Conservation (phyloP, 2,113 vertebrate species). For the Stigmatopora nigra region DNA sequence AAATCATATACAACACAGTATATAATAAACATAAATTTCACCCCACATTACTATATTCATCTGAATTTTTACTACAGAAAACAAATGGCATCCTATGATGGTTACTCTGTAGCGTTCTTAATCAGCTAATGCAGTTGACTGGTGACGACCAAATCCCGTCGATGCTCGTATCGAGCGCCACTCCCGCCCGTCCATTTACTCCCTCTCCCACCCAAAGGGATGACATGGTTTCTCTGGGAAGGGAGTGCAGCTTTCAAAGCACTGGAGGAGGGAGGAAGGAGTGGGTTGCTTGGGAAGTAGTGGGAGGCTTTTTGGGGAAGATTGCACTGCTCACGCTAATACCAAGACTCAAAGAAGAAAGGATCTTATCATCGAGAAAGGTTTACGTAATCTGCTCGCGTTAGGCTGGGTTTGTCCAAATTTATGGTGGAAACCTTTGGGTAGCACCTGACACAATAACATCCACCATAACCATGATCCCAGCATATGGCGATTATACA, state of each 20-base stretch:
- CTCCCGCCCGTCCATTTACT: conserved; percentile 54
- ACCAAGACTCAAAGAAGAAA: conserved; percentile 6
- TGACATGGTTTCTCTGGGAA: conserved; percentile 46
- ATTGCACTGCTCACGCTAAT: not conserved
- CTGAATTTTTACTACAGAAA: too few relatives aligned
- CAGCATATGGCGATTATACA: too few relatives aligned
- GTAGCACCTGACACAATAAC: too few relatives aligned
- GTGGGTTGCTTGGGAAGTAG: conserved; percentile 7
- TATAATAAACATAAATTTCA: too few relatives aligned
- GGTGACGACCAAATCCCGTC: conserved; percentile 44
- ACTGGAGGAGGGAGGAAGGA: conserved; percentile 26
- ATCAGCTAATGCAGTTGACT: conserved; percentile 61
- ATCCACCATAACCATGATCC: too few relatives aligned
- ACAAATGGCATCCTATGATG: not conserved
- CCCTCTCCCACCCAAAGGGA: conserved; percentile 30
- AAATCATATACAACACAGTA: too few relatives aligned
- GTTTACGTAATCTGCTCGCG: conserved; percentile 6
- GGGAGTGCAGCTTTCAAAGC: conserved; percentile 19
- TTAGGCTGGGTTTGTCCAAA: too few relatives aligned
- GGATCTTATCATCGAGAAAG: not conserved
- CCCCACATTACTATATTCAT: too few relatives aligned
- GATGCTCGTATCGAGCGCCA: conserved; percentile 40
- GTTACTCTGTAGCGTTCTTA: conserved; percentile 36
- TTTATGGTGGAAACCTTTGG: too few relatives aligned
- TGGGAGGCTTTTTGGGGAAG: conserved; percentile 7